A percentile compares a stretch with the other conserved stretches of the same genome.
phyloP scores from a whole-genome alignment of 2,888 invertebrate species.

The Drosophila pseudotalamancana region DNA sequence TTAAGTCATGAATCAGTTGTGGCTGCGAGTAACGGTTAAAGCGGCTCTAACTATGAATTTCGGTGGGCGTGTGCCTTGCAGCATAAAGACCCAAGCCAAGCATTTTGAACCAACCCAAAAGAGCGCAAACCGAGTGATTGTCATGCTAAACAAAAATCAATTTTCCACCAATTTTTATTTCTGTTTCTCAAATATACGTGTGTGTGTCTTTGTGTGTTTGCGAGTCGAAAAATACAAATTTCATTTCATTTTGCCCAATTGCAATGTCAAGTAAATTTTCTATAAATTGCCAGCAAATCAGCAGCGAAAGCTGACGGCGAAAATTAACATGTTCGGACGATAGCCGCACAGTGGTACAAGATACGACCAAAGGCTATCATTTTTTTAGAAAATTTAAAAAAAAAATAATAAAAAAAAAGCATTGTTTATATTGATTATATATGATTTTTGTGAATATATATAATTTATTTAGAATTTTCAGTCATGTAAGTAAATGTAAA shows the following conservation, averaged over 20 bases:
- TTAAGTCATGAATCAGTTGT: constrained; percentile 78
- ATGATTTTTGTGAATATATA: not conserved
- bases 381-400: not conserved
- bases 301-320: constrained; percentile 57
- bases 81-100: constrained; percentile 28
- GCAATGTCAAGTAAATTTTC: constrained; percentile 64
- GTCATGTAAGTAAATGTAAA: too few relatives aligned
- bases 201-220: constrained; percentile 5
- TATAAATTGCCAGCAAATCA: constrained; percentile 55
- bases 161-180: constrained; percentile 60
- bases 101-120: constrained; percentile 12
- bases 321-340: constrained; percentile 48
- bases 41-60: constrained; percentile 70
- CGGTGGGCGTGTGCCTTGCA: constrained; percentile 75
- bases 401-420: not conserved
- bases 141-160: constrained; percentile 73
- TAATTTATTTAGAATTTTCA: not conserved
- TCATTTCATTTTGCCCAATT: constrained; percentile 60
- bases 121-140: constrained; percentile 61
- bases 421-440: not conserved
- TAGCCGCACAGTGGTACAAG: constrained; percentile 26
- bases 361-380: not conserved
- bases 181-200: constrained; percentile 6
- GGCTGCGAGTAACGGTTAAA: constrained; percentile 60
- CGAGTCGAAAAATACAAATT: constrained; percentile 46